Percentiles rank a stretch among this genome's conserved stretches.
phyloP scores from a whole-genome alignment of 1,140 invertebrate species.

The Ips typographus region DNA sequence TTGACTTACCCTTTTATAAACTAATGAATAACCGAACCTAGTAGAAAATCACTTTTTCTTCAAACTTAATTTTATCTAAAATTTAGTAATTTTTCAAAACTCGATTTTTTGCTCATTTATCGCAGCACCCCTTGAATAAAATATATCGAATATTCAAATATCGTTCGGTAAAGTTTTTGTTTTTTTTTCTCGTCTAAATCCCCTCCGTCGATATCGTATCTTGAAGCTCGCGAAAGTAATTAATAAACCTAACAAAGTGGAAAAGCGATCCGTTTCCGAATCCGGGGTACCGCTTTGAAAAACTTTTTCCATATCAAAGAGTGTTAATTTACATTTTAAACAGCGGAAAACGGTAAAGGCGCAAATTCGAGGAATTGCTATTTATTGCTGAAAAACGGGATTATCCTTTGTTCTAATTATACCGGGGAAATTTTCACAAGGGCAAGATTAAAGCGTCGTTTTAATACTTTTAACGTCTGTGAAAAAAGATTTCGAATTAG shows the following conservation, averaged over 20 bases:
- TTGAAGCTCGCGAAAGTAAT: neutral
- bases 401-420: constrained; percentile 39
- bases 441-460: constrained; percentile 15
- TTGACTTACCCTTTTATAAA: too few species aligned
- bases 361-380: constrained; percentile 36
- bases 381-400: constrained; percentile 36
- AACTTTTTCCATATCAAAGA: constrained; percentile 36
- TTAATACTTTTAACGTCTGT: constrained; percentile 9
- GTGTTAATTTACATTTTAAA: constrained; percentile 38
- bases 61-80: too few species aligned
- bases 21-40: too few species aligned
- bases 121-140: too few species aligned
- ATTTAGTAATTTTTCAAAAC: too few species aligned
- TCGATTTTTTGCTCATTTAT: too few species aligned
- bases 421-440: constrained; percentile 17
- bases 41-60: too few species aligned
- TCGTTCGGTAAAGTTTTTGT: too few species aligned
- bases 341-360: constrained; percentile 21
- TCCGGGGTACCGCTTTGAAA: constrained; percentile 11
- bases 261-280: constrained; percentile 28
- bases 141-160: too few species aligned
- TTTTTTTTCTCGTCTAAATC: too few species aligned
- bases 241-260: constrained; percentile 32
- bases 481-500: constrained; percentile 20
- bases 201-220: too few species aligned